Evolutionary conservation across 2,888 invertebrate genomes (phyloP), one percentile per base, ranked within the genome.

Genomic region (Lottia gigantea): DNA sequence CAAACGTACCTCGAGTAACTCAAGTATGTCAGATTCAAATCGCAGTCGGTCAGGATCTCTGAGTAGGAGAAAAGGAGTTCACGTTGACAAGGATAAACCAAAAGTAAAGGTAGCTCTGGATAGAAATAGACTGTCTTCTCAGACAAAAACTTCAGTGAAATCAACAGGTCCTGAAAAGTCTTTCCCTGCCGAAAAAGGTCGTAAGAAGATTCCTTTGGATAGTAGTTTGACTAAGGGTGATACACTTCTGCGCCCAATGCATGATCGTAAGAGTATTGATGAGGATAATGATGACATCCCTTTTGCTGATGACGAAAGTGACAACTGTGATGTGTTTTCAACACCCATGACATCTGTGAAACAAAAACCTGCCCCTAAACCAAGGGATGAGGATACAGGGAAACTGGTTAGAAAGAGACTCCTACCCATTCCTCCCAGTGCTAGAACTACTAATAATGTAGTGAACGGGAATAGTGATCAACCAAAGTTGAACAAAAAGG

Each of bases 401-500:
- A 73, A 74, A 23, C 78, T 78, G 61, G 76, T 76, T 11, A 76
- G 78, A 62, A 83, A 82, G 68, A 72, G 82, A 68, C 75, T 84
- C n/a, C 73, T 84, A 31, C 83, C 83, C 19, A 74, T 75, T 40
- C 80, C 82, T 12, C 80, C 80, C 15, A 72, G 70, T n/a, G 26
- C 62, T 16, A 65, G 65, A 7, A 46, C 63, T 15, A 74, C 68
- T n/a, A 66, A 62, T 2, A 78, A 76, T 23, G 69, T 64, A 83
- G 87, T 76, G 86, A 90, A 26, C 91, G 92, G 80, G 1, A 40
- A 40, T 1, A 40, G 40, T 40, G 11, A 40, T 71, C 94, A 94
- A 83, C 92, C 93, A 76, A 93, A 94, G 82, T 87, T 94, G 31
- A 93, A 93, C 1, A 72, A 88, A 23, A 70, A 61, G 11, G 61